A percentile compares a stretch with the other conserved stretches of the same genome.
Evolutionary conservation across 2,113 vertebrate genomes (phyloP).

Genomic region (Rhodinocichla rosea): DNA sequence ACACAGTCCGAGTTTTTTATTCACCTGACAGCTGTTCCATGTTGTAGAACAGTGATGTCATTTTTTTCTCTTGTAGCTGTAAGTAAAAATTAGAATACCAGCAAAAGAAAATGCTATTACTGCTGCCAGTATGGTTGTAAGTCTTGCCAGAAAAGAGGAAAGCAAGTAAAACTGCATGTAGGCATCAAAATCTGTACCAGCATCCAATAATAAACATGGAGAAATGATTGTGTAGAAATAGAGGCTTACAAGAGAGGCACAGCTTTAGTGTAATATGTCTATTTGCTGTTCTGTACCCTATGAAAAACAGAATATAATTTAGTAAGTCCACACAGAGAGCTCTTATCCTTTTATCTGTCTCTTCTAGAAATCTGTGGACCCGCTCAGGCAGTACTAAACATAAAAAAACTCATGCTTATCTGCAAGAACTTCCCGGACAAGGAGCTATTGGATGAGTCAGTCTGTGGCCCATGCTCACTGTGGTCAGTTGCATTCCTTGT

Average conservation of each 20-base stretch:
- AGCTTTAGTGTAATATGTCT: neutral
- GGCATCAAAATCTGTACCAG: neutral
- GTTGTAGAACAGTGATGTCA: neutral
- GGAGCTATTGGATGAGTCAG: neutral
- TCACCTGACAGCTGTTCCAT: neutral
- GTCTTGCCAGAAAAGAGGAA: neutral
- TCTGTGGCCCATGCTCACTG: neutral
- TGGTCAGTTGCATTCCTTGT: neutral
- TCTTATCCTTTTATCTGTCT: neutral
- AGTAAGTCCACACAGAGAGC: neutral
- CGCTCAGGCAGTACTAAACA: neutral
- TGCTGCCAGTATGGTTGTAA: neutral
- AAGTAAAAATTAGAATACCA: constrained; percentile 11
- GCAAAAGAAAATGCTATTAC: neutral
- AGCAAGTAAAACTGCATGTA: neutral
- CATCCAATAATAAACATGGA: neutral
- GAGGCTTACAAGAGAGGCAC: neutral
- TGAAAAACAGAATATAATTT: neutral
- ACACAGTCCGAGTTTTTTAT: neutral
- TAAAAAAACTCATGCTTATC: neutral
- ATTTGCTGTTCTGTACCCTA: neutral
- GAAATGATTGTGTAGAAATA: neutral
- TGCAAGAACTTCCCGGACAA: neutral
- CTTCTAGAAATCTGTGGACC: neutral
- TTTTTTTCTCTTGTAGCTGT: neutral